These are phyloP conservation scores for Microchrysa polita DNA, from an alignment of 2,888 invertebrate species.

Conservation along the genomic window DNA sequence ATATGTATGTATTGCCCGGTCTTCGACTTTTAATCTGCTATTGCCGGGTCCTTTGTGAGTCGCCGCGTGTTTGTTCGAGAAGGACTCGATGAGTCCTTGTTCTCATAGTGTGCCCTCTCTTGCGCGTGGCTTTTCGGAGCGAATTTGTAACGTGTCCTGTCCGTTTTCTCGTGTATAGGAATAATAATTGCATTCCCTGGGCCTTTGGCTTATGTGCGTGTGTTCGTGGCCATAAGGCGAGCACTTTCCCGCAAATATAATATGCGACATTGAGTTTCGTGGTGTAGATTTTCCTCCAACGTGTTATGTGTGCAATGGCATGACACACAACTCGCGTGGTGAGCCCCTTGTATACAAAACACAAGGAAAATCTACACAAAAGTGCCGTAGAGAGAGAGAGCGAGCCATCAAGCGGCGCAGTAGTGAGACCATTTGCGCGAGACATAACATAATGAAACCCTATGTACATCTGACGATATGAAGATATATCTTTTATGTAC, in stretches of 20 bases:
- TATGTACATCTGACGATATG: too few species aligned
- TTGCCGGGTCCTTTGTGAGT: conserved; percentile 5
- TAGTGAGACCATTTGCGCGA: conserved; percentile 15
- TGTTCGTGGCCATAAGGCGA: neutral
- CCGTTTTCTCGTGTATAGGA: conserved; percentile 31
- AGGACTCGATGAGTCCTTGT: too few species aligned
- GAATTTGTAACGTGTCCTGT: conserved; percentile 7
- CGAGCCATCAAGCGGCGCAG: conserved; percentile 16
- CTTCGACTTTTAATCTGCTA: conserved; percentile 12
- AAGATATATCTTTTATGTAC: conserved; percentile 17
- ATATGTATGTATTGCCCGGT: too few species aligned
- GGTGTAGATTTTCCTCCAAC: conserved; percentile 23
- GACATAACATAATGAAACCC: neutral
- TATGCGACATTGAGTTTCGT: conserved; percentile 10
- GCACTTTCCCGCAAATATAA: conserved; percentile 1
- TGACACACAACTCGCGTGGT: neutral
- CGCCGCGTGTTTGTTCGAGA: conserved; percentile 14
- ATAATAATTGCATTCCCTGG: conserved; percentile 6
- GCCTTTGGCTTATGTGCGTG: neutral
- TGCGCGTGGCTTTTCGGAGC: neutral
- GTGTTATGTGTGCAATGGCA: neutral
- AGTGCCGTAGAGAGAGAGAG: too few species aligned
- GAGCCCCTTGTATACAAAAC: neutral
- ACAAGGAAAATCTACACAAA: neutral
- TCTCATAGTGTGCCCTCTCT: conserved; percentile 5